phyloP scores from a whole-genome alignment of 2,113 vertebrate genomes.

The Deroptyus accipitrinus region DNA sequence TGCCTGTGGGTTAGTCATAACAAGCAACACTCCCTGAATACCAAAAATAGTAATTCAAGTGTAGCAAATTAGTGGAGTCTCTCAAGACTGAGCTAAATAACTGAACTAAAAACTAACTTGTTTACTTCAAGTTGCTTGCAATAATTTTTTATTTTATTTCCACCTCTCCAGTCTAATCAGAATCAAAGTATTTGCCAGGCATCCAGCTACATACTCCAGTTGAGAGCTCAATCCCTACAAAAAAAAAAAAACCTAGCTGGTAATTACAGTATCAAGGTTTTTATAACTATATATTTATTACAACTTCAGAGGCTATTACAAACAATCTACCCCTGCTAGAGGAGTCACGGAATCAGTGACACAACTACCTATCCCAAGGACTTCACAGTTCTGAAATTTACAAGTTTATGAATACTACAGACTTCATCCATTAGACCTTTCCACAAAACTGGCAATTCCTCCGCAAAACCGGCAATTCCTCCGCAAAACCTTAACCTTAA shows the following conservation, averaged over 20 bases:
- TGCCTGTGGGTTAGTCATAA: background rate
- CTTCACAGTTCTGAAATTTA: background rate
- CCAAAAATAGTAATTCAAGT: background rate
- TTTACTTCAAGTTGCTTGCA: background rate
- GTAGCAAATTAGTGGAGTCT: background rate
- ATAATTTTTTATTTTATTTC: background rate
- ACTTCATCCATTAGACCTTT: background rate
- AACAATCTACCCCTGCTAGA: background rate
- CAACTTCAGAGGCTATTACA: background rate
- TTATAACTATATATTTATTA: background rate
- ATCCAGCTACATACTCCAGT: background rate
- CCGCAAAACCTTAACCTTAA: background rate
- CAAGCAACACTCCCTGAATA: background rate
- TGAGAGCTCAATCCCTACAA: background rate
- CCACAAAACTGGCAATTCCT: background rate
- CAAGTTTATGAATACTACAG: background rate
- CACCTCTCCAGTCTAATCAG: background rate
- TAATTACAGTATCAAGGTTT: background rate
- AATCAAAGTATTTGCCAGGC: background rate
- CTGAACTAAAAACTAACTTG: background rate
- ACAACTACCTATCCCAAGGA: background rate
- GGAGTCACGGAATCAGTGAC: background rate
- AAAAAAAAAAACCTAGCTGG: background rate
- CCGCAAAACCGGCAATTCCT: background rate
- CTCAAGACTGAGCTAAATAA: background rate